Conservation (phyloP, 2,113 vertebrate species). For the Rafetus swinhoei region DNA sequence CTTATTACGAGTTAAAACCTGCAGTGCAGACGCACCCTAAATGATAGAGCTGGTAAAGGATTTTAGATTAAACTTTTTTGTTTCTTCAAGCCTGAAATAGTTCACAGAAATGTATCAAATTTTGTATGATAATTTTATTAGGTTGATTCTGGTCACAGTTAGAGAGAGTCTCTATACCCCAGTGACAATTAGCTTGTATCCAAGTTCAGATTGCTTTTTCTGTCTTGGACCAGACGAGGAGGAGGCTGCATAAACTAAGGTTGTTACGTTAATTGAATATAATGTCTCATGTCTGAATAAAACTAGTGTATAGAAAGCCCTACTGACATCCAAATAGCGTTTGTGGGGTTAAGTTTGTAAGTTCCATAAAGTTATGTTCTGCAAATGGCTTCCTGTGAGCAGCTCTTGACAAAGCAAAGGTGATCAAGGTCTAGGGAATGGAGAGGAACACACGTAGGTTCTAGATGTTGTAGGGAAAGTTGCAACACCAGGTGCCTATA, state of each 20-base stretch:
- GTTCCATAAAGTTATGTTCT: background rate
- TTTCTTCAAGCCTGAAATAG: background rate
- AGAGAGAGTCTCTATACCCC: background rate
- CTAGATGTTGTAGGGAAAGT: background rate
- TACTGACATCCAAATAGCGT: background rate
- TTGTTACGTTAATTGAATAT: background rate
- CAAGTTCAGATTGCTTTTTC: too few relatives aligned
- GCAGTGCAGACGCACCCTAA: background rate
- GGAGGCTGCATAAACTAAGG: background rate
- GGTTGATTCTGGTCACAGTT: background rate
- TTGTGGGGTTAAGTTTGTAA: background rate
- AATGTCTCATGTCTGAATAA: background rate
- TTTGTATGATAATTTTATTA: background rate
- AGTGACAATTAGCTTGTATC: background rate
- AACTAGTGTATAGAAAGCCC: background rate
- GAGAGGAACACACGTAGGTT: background rate
- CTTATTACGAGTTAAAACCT: too few relatives aligned
- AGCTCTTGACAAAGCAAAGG: background rate
- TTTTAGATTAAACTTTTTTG: background rate
- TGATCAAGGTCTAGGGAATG: background rate
- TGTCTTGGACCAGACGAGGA: too few relatives aligned
- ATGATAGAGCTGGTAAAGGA: background rate
- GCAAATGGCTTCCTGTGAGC: background rate
- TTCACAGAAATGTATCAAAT: background rate
- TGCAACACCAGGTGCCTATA: background rate